Evolutionary conservation across 2,797 vertebrate genomes (phyloP).

Genomic region (Psittacula derbiana): DNA sequence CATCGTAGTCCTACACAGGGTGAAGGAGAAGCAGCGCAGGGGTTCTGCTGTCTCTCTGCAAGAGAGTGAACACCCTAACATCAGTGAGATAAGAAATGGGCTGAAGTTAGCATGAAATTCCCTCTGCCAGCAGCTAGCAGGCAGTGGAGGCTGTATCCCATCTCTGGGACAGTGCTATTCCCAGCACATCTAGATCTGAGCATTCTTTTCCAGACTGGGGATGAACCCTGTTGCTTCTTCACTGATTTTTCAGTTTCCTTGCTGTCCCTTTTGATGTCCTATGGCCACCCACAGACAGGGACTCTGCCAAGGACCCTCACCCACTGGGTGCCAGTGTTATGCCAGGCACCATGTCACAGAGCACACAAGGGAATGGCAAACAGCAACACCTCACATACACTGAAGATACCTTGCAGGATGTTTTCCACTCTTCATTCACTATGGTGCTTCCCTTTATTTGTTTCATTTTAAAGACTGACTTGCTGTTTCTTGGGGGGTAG

Average conservation of each 20-base stretch:
- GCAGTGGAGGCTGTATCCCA: neutral
- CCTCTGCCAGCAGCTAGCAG: neutral
- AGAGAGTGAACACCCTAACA: rapidly evolving
- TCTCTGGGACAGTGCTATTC: rapidly evolving
- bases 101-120: neutral
- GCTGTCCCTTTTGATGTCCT: neutral
- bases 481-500: rapidly evolving
- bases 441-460: neutral
- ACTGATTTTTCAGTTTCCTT: neutral
- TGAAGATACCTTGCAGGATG: neutral
- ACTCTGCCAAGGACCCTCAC: neutral
- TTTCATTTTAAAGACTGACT: neutral
- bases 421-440: neutral
- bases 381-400: neutral
- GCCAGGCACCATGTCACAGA: rapidly evolving
- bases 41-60: neutral
- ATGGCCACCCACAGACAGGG: neutral
- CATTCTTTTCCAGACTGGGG: neutral
- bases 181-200: rapidly evolving
- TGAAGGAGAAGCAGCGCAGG: rapidly evolving
- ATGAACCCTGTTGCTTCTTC: neutral
- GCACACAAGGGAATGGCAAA: neutral
- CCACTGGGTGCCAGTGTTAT: rapidly evolving
- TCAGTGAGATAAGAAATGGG: neutral
- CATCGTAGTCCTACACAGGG: rapidly evolving